These are phyloP conservation scores for cat (Felis catus) DNA, from an alignment of 2,113 vertebrate genomes.

Conservation along the genomic window DNA sequence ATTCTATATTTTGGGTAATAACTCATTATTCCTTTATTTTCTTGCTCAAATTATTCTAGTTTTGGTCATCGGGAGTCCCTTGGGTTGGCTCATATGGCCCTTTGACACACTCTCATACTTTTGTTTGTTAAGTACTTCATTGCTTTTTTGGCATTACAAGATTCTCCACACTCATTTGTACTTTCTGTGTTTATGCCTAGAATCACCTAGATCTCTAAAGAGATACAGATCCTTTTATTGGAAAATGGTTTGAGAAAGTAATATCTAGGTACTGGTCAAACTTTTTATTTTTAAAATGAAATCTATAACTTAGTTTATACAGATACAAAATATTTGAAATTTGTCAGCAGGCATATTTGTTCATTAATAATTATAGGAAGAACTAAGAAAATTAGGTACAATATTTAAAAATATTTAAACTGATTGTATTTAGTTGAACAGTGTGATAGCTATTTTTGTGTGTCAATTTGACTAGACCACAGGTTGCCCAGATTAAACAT, in stretches of 20 bases:
- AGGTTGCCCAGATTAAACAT: neutral
- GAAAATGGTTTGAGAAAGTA: neutral
- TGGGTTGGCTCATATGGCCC: neutral
- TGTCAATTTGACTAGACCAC: neutral
- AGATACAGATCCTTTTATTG: neutral
- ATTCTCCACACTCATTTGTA: neutral
- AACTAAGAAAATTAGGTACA: neutral
- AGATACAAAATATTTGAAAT: neutral
- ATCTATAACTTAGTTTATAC: neutral
- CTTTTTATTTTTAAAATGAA: neutral
- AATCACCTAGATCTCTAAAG: neutral
- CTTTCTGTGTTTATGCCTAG: rapidly evolving
- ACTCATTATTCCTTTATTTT: neutral
- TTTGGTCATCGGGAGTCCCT: neutral
- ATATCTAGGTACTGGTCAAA: neutral
- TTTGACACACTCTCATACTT: neutral
- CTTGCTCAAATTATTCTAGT: neutral
- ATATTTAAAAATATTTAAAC: neutral
- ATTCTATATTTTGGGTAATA: neutral
- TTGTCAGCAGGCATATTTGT: neutral
- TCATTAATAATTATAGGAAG: neutral
- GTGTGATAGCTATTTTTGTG: neutral
- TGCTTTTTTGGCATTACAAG: neutral
- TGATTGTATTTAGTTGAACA: neutral
- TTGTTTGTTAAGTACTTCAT: neutral